phyloP scores from a whole-genome alignment of 2,797 vertebrate genomes.

The Xiphophorus birchmanni region DNA sequence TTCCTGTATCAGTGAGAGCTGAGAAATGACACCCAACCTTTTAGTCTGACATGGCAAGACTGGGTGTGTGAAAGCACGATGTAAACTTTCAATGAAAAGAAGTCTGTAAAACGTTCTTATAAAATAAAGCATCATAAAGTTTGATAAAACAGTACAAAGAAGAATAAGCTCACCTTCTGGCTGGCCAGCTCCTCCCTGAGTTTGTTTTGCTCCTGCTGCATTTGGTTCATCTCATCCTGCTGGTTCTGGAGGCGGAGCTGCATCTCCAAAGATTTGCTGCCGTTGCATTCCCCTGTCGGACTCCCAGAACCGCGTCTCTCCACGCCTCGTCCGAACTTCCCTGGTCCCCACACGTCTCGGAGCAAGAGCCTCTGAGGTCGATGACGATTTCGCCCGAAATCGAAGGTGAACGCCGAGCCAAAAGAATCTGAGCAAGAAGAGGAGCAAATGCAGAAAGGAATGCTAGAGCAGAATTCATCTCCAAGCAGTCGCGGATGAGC shows the following conservation, averaged over 20 bases:
- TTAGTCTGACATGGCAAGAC: conserved; percentile 18
- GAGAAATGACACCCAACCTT: conserved; percentile 3
- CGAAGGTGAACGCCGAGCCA: conserved; percentile 88
- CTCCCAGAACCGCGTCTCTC: conserved; percentile 75
- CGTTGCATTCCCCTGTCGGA: conserved; percentile 78
- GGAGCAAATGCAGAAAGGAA: not conserved
- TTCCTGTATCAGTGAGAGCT: conserved; percentile 34
- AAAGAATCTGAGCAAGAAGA: conserved; percentile 74
- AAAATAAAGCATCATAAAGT: not conserved
- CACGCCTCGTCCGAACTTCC: conserved; percentile 63
- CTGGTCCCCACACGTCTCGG: conserved; percentile 81
- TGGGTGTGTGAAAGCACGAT: not conserved
- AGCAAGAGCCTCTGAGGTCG: conserved; percentile 82
- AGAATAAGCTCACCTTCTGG: conserved; percentile 82
- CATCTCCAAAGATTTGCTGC: conserved; percentile 78
- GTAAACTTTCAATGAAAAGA: not conserved
- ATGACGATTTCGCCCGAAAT: conserved; percentile 85
- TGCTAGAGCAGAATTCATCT: not conserved
- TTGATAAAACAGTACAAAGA: not conserved
- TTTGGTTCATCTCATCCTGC: conserved; percentile 85
- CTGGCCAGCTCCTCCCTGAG: conserved; percentile 88
- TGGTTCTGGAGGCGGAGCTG: conserved; percentile 87
- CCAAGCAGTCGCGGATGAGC: not conserved
- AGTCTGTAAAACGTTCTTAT: not conserved
- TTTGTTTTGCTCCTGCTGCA: conserved; percentile 83